Percentiles rank a stretch among this genome's conserved stretches.
phyloP scores from a whole-genome alignment of 2,113 vertebrate species.

The Eupsittula cactorum region DNA sequence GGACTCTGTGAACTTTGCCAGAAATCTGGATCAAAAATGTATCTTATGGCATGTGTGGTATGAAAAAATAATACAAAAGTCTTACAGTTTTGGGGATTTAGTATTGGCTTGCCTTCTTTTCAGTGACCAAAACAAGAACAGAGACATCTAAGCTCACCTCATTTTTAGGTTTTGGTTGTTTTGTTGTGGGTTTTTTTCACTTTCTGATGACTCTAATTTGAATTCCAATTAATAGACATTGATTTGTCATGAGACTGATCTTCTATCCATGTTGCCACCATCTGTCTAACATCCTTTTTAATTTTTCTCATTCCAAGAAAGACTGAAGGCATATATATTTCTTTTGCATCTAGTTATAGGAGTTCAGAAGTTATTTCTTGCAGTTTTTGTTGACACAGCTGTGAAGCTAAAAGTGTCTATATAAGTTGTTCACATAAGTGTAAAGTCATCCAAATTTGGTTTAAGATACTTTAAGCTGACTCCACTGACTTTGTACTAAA shows the following conservation, averaged over 20 bases:
- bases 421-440: neutral
- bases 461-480: constrained; percentile 4
- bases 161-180: neutral
- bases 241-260: neutral
- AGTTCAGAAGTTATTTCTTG: constrained; percentile 22
- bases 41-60: neutral
- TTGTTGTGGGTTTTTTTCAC: neutral
- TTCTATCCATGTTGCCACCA: neutral
- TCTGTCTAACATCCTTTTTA: neutral
- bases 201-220: neutral
- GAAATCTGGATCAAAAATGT: neutral
- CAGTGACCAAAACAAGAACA: neutral
- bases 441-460: constrained; percentile 37
- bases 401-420: constrained; percentile 4
- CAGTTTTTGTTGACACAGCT: constrained; percentile 45
- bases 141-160: neutral
- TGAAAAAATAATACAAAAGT: neutral
- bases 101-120: neutral
- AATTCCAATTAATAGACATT: neutral
- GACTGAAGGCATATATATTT: neutral
- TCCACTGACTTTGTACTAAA: neutral
- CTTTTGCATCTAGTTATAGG: neutral
- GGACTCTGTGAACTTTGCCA: neutral
- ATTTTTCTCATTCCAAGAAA: neutral
- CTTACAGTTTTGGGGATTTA: neutral